Evolutionary conservation across 2,888 invertebrate species (phyloP), one percentile per base, ranked within the genome.

Genomic region (Chrysomela aeneicollis): DNA sequence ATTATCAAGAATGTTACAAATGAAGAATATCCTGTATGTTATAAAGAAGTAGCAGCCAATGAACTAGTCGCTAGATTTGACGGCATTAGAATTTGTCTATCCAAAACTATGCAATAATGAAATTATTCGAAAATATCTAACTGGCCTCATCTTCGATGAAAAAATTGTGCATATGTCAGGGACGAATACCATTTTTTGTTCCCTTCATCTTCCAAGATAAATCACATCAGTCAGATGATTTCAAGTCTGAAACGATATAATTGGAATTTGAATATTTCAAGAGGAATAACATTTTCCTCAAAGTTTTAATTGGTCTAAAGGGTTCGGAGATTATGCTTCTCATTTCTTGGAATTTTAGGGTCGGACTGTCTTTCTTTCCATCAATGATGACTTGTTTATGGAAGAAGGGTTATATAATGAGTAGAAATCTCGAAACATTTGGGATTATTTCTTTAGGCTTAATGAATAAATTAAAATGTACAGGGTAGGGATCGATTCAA

Each of bases 251-350:
- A 6, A 42, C 2, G 42, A 67, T 66, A 69, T 68, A 60, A 71
- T 71, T 66, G 67, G 68, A 60, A 70, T 71, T 68, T 71, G 60
- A 70, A 71, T 69, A 67, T 71, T 73, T 73, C 61, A 72, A 70
- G 64, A 65, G 64, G 22, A 30, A 63, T 66, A 69, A 71, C 63
- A 69, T 72, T 72, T 71, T 70, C 68, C 71, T 67, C 70, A 58
- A 67, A 69, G 71, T 71, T 74, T 73, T 74, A 74, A 74, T 74
- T 73, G 74, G 70, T 67, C 64, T 57, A 70, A 67, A 72, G 74
- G 74, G 73, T 72, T 69, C 32, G 49, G 62, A 63, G 63, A 68
- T 70, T 67, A 68, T 67, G 63, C 69, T 62, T 65, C 71, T 65
- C 66, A 63, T 68, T 71, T 65, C 68, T 71, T 60, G 66, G 64